Conservation (phyloP, 1,140 invertebrate species). For the Varroa destructor region DNA sequence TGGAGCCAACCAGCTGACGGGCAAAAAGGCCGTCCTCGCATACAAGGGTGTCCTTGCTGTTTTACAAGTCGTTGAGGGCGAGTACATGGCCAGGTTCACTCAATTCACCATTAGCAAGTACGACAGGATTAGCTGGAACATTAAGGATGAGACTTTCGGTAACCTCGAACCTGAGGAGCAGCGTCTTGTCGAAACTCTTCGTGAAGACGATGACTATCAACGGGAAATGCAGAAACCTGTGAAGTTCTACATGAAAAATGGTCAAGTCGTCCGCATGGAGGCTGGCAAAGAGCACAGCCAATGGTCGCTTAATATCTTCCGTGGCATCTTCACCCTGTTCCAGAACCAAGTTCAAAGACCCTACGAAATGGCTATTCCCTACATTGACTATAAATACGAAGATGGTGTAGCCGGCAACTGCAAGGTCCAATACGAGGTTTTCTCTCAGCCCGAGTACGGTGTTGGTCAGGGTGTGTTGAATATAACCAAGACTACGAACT, state of each 20-base stretch:
- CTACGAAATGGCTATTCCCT: not conserved
- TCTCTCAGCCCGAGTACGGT: slow-evolving; percentile 4
- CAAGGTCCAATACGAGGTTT: slow-evolving; percentile 24
- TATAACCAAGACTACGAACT: slow-evolving; percentile 19
- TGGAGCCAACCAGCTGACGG: not conserved
- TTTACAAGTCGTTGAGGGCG: slow-evolving; percentile 13
- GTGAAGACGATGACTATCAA: not conserved
- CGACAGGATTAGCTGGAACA: slow-evolving; percentile 20
- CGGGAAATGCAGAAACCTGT: slow-evolving; percentile 24
- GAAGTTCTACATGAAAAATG: slow-evolving; percentile 23
- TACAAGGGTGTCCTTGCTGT: slow-evolving; percentile 16
- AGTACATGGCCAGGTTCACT: slow-evolving; percentile 22
- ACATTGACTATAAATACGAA: slow-evolving; percentile 23
- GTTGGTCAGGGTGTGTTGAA: not conserved
- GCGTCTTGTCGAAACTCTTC: not conserved
- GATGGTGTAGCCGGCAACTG: slow-evolving; percentile 16
- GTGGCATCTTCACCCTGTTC: slow-evolving; percentile 20
- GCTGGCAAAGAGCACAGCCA: slow-evolving; percentile 18
- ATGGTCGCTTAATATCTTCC: slow-evolving; percentile 26
- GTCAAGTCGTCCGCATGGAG: slow-evolving; percentile 16
- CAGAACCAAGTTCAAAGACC: slow-evolving; percentile 18
- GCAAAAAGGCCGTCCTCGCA: slow-evolving; percentile 14
- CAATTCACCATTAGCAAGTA: slow-evolving; percentile 15
- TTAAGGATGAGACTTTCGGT: slow-evolving; percentile 22
- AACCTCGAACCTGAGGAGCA: slow-evolving; percentile 14